Base-by-base conservation (phyloP, 2,113 vertebrate genomes). In the Edolisoma coerulescens region DNA sequence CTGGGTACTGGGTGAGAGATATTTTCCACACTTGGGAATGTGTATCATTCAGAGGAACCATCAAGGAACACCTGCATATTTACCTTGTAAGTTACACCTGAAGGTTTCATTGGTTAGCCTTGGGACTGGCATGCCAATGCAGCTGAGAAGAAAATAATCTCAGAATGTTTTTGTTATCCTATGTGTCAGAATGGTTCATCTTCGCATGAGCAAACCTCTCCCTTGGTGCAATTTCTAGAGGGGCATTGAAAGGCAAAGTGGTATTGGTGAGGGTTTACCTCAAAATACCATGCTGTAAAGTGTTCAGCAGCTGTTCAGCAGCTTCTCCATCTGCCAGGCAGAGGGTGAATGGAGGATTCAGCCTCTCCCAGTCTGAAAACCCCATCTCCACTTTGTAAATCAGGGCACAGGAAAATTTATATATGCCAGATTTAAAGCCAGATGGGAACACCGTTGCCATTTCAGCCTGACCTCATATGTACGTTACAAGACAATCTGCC, bases 1-100 rank as follows among this genome's bases (percentile, higher is more conserved):
- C 78, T 56, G 60, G n/a, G 56, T 96, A 80, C 78, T 87, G 87
- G 64, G 16, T 20, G 86, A 96, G 90, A 93, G 41, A 78, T 37
- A 74, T 75, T 94, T 87, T 71, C 7, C 26, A 28, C 22, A 13
- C 11, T 47, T 22, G 11, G 17, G 5, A 24, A 27, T 4, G 1
- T 17, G 10, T 37, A 27, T 65, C 19, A 13, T 32, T 85, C 56
- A 47, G 69, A 87, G 32, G 64, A 67, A 56, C 35, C 41, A 30
- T 17, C 17, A 23, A 45, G 45, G 13, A 64, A 26, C n/a, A 49
- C 9, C 21, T 50, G 9, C 17, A 16, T 61, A 47, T 87, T 67
- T 75, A 70, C 23, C 32, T 41, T 60, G 28, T 7, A 35, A 67
- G 27, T 27, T 47, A 26, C 19, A 54, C 17, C 67, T 83, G 49